These are phyloP conservation scores for Holocentrus rufus DNA, from an alignment of 2,797 vertebrate genomes.

Conservation along the genomic window DNA sequence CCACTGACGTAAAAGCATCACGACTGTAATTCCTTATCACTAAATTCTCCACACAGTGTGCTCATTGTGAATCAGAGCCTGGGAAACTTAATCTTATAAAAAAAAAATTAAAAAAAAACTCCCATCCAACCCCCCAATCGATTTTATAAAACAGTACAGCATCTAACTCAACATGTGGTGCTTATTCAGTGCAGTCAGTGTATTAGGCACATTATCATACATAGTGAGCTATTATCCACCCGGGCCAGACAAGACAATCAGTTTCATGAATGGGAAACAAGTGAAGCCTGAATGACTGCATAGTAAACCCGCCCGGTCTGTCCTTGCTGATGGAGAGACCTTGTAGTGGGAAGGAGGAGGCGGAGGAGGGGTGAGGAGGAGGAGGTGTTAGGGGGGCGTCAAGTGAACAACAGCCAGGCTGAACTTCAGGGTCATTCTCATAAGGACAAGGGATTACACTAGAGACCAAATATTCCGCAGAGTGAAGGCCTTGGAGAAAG, in stretches of 20 bases:
- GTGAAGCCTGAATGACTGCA: conserved; percentile 54
- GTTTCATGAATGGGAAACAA: conserved; percentile 48
- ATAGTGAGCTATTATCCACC: conserved; percentile 19
- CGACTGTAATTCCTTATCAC: background rate
- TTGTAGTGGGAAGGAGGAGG: conserved; percentile 33
- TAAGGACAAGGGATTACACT: conserved; percentile 69
- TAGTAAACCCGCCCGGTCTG: conserved; percentile 39
- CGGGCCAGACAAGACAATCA: conserved; percentile 38
- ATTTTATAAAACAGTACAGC: conserved; percentile 2
- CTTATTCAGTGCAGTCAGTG: background rate
- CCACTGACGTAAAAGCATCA: background rate
- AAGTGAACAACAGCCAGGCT: conserved; percentile 57
- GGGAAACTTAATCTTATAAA: background rate
- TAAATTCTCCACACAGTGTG: background rate
- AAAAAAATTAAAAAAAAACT: too few species aligned
- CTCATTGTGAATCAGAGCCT: background rate
- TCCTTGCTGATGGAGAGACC: conserved; percentile 62
- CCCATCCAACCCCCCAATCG: background rate
- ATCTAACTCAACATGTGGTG: background rate
- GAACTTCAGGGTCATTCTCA: conserved; percentile 61
- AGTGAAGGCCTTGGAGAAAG: conserved; percentile 51
- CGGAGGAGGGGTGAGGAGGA: too few species aligned
- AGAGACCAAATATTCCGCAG: conserved; percentile 67
- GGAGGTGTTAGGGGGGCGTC: background rate
- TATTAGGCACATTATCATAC: conserved; percentile 22